Base-by-base conservation (phyloP, 1,140 invertebrate species). In the Formica exsecta region DNA sequence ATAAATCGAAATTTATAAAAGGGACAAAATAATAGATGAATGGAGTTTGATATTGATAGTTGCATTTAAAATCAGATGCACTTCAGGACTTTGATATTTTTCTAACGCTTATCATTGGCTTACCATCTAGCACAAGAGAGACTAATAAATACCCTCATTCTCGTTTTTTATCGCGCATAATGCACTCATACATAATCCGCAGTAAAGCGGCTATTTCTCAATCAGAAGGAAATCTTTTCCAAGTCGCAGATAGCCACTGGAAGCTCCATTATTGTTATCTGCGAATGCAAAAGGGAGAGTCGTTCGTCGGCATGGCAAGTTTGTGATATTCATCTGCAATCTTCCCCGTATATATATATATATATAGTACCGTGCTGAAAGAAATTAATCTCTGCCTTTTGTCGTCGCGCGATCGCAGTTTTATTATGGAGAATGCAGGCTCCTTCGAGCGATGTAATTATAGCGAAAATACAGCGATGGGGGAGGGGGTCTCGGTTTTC, bases 281-380 rank as follows among this genome's bases (percentile, higher is more conserved):
- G 32, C 48, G 22, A 41, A 57, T 4, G 62, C 32, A 7, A 68
- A 13, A 64, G n/a, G 29, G 3, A 51, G 48, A 51, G 9, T 0
- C 79, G 54, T 64, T 57, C 79, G 25, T 83, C 9, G 51, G 19
- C n/a, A 59, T 7, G 19, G 66, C 1, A 25, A 44, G 19, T 73
- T 38, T 25, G 38, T 61, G 68, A 83, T 73, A 83, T 83, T 83
- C 68, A 83, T 83, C 79, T 61, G 79, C 68, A 73, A 83, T 83
- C 71, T 66, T 73, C 22, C 66, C 36, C 65, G 6, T 44, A 44
- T 44, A 11, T n/a, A 54, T n/a, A 19, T n/a, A n/a, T n/a, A n/a
- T 32, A 32, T 32, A 32, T 32, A 32, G 36, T 61, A 44, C 25
- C 68, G 68, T 48, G 19, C 38, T 61, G 68, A 61, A 74, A 74